Percentiles rank a stretch among this genome's conserved stretches.
These are phyloP conservation scores for Dreissena polymorpha DNA, from an alignment of 1,140 invertebrate species.

Conservation along the genomic window DNA sequence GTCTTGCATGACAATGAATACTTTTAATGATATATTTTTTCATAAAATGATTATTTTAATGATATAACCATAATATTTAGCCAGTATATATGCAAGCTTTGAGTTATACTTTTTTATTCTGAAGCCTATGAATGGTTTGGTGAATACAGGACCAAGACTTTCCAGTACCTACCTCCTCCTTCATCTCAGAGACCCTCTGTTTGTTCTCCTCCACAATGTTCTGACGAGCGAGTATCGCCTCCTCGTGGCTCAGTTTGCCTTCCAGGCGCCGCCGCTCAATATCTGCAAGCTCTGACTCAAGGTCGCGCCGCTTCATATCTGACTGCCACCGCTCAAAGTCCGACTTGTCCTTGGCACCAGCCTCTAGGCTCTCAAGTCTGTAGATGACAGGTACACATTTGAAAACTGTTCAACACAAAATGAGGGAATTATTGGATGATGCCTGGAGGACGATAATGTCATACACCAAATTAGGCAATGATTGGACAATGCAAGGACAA, in stretches of 20 bases:
- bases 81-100: too few relatives aligned
- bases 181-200: slow-evolving; percentile 73
- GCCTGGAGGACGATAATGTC: neutral
- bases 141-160: neutral
- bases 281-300: slow-evolving; percentile 72
- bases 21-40: too few relatives aligned
- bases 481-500: slow-evolving; percentile 5
- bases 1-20: too few relatives aligned
- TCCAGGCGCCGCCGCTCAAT: slow-evolving; percentile 75
- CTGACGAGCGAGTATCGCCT: slow-evolving; percentile 78
- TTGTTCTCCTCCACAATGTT: slow-evolving; percentile 76
- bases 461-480: neutral
- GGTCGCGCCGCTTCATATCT: slow-evolving; percentile 75
- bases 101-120: neutral
- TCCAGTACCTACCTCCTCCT: slow-evolving; percentile 70
- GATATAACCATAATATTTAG: too few relatives aligned
- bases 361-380: slow-evolving; percentile 75
- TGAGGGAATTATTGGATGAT: neutral
- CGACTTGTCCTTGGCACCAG: slow-evolving; percentile 74
- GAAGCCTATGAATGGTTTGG: neutral
- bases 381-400: neutral
- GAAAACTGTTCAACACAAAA: neutral
- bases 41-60: too few relatives aligned
- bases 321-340: slow-evolving; percentile 79
- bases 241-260: slow-evolving; percentile 79